These are phyloP conservation scores for Euura lappo DNA, from an alignment of 1,140 invertebrate genomes.

Conservation along the genomic window DNA sequence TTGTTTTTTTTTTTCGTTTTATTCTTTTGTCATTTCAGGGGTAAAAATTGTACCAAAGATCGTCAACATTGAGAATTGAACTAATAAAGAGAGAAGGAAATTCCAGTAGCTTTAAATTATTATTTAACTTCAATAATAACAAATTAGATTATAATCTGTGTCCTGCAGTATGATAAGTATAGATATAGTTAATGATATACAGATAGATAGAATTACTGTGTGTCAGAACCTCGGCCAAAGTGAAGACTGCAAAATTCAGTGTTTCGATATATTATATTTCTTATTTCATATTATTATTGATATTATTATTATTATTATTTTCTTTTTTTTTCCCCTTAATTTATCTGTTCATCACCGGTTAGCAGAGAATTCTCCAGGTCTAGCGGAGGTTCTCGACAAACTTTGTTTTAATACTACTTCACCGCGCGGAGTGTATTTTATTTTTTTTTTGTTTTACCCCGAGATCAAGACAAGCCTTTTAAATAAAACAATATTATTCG, in stretches of 20 bases:
- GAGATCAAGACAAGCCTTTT: constrained; percentile 5
- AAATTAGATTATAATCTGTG: not conserved
- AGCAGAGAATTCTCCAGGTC: constrained; percentile 35
- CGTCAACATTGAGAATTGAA: not conserved
- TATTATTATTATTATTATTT: constrained; percentile 2
- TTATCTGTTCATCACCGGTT: not conserved
- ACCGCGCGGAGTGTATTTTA: not conserved
- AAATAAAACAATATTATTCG: not conserved
- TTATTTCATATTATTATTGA: constrained; percentile 25
- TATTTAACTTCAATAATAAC: too few relatives aligned
- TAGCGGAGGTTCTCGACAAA: constrained; percentile 55
- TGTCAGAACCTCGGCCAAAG: constrained; percentile 53
- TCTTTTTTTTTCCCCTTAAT: not conserved
- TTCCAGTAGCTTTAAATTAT: too few relatives aligned
- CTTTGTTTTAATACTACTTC: constrained; percentile 10
- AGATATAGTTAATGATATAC: not conserved
- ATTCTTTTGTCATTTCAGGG: too few relatives aligned
- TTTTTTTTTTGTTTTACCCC: constrained; percentile 12
- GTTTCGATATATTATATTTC: constrained; percentile 30
- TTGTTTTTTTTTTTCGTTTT: too few relatives aligned
- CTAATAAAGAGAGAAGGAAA: not conserved
- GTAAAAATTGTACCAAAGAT: too few relatives aligned
- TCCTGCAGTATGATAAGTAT: not conserved
- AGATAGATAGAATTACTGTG: not conserved
- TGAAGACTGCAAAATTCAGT: constrained; percentile 31